These are phyloP conservation scores for Argya squamiceps DNA, from an alignment of 2,797 vertebrate genomes.

Conservation along the genomic window DNA sequence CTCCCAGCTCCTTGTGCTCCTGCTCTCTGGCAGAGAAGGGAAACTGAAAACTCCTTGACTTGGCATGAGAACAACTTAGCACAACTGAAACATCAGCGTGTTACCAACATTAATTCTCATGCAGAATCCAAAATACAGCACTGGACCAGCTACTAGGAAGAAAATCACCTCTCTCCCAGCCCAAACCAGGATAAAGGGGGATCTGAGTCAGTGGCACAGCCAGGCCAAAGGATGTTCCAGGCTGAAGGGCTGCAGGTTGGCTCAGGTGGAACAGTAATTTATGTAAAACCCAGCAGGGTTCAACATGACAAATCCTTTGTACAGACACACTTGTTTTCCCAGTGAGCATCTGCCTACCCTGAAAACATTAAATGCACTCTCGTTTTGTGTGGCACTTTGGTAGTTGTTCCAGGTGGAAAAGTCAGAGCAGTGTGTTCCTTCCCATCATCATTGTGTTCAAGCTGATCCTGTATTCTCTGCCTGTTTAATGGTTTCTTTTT, in stretches of 20 bases:
- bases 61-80: neutral
- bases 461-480: neutral
- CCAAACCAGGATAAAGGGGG: constrained; percentile 53
- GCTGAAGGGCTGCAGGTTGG: neutral
- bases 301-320: neutral
- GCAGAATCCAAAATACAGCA: neutral
- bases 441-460: neutral
- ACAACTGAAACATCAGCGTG: neutral
- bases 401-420: neutral
- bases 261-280: neutral
- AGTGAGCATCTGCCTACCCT: neutral
- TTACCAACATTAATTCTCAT: neutral
- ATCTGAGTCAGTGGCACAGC: constrained; percentile 77
- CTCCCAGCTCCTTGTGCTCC: neutral
- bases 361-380: neutral
- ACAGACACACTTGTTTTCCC: neutral
- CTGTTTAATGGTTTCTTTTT: neutral
- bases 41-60: neutral
- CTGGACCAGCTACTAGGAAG: neutral
- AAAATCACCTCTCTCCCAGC: neutral
- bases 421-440: neutral
- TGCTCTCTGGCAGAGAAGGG: neutral
- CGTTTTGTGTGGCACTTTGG: neutral
- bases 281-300: neutral
- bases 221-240: constrained; percentile 82